A percentile compares a stretch with the other conserved stretches of the same genome.
Evolutionary conservation across 1,140 invertebrate species (phyloP).

Genomic region (Ruditapes philippinarum): DNA sequence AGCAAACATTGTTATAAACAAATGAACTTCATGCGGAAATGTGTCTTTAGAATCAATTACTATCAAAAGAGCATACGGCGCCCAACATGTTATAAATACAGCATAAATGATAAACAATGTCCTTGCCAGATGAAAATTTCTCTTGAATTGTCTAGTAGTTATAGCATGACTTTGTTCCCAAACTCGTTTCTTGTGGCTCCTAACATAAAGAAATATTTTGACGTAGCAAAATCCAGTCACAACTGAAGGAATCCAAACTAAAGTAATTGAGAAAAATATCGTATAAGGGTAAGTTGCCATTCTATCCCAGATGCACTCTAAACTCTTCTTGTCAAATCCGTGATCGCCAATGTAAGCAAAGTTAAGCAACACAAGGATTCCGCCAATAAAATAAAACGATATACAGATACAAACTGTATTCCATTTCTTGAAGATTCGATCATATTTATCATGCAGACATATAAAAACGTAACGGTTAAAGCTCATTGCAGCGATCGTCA

Average conservation of each 20-base stretch:
- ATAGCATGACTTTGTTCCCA: conserved; percentile 1
- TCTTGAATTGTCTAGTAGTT: not conserved
- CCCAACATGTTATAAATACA: conserved; percentile 76
- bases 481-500: conserved; percentile 77
- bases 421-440: conserved; percentile 73
- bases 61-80: conserved; percentile 74
- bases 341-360: conserved; percentile 77
- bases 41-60: conserved; percentile 68
- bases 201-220: conserved; percentile 74
- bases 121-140: conserved; percentile 59
- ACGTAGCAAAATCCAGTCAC: conserved; percentile 77
- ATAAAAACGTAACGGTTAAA: conserved; percentile 82
- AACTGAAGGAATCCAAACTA: conserved; percentile 77
- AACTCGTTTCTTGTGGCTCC: conserved; percentile 50
- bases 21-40: conserved; percentile 65
- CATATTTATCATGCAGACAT: conserved; percentile 75
- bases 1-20: conserved; percentile 73
- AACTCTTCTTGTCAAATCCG: conserved; percentile 79
- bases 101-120: conserved; percentile 77
- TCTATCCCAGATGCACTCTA: conserved; percentile 81
- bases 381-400: conserved; percentile 71
- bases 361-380: conserved; percentile 72
- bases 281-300: conserved; percentile 80
- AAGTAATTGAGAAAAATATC: conserved; percentile 75
- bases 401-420: conserved; percentile 73